phyloP scores from a whole-genome alignment of 2,113 vertebrate genomes.

The Malurus cyaneus region DNA sequence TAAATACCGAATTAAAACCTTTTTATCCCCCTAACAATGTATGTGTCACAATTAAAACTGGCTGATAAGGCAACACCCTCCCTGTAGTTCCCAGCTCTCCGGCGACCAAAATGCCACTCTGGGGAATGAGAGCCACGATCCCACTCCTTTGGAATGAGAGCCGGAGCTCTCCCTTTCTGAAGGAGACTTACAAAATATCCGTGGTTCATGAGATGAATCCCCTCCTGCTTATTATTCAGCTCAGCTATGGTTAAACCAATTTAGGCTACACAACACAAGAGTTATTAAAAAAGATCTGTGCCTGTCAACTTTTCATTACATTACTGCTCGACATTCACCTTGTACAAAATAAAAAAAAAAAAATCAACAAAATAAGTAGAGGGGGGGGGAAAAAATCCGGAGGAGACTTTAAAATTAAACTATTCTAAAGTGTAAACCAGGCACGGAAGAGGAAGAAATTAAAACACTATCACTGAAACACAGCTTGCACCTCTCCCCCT shows the following conservation, averaged over 20 bases:
- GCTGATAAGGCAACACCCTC: too few species aligned
- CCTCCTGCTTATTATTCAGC: slow-evolving; percentile 71
- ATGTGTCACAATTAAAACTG: too few species aligned
- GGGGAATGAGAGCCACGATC: too few species aligned
- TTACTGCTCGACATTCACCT: slow-evolving; percentile 70
- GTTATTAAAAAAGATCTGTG: slow-evolving; percentile 70
- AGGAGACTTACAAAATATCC: slow-evolving; percentile 29
- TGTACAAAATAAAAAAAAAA: slow-evolving; percentile 14
- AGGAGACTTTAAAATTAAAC: slow-evolving; percentile 57
- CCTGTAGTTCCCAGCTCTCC: not conserved
- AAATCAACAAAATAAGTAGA: too few species aligned
- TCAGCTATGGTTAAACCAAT: slow-evolving; percentile 74
- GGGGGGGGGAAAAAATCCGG: not conserved
- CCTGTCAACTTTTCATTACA: slow-evolving; percentile 73
- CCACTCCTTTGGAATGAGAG: not conserved
- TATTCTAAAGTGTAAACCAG: slow-evolving; percentile 52
- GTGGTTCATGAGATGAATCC: slow-evolving; percentile 41
- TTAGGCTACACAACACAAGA: slow-evolving; percentile 71
- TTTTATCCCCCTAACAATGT: too few species aligned
- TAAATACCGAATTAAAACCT: too few species aligned
- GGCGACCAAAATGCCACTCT: not conserved
- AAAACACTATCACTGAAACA: slow-evolving; percentile 33
- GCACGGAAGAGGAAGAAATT: slow-evolving; percentile 33
- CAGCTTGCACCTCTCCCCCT: slow-evolving; percentile 1
- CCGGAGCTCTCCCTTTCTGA: not conserved